These are phyloP conservation scores for Hormiphora californensis DNA, from an alignment of 37 sponge, comb jelly and placozoan species.

Conservation along the genomic window DNA sequence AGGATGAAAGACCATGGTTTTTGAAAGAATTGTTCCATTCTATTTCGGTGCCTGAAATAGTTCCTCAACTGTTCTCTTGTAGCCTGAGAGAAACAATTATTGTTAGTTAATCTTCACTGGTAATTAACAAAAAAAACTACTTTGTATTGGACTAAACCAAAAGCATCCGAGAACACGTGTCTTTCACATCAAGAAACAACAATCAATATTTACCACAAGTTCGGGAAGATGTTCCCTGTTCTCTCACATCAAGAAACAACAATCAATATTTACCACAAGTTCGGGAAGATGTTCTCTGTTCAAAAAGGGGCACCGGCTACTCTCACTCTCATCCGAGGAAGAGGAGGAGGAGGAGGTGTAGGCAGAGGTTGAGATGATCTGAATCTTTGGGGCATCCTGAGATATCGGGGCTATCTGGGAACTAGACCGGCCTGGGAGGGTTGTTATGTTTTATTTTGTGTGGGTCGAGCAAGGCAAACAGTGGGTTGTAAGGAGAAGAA, in stretches of 20 bases:
- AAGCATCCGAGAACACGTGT: too few relatives aligned
- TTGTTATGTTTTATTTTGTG: too few relatives aligned
- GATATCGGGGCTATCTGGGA: background rate
- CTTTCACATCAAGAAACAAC: too few relatives aligned
- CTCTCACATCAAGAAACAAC: too few relatives aligned
- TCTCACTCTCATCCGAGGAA: background rate
- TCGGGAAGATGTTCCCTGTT: conserved; percentile 3
- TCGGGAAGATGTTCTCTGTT: background rate
- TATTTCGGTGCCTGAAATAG: background rate
- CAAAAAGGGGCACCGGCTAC: background rate
- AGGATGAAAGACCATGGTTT: conserved; percentile 15
- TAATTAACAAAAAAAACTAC: background rate
- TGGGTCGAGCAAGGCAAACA: too few relatives aligned
- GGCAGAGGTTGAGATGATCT: background rate
- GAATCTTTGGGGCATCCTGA: background rate
- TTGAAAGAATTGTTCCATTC: background rate
- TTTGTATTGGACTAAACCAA: too few relatives aligned
- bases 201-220: too few relatives aligned
- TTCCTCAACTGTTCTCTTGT: conserved; percentile 6
- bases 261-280: too few relatives aligned
- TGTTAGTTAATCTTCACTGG: too few relatives aligned
- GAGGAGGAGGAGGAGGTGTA: background rate
- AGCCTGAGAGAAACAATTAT: background rate
- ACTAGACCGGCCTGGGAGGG: background rate
- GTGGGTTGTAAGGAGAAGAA: too few relatives aligned